Conservation (phyloP, 2,888 invertebrate species). For the Pollenia angustigena region DNA sequence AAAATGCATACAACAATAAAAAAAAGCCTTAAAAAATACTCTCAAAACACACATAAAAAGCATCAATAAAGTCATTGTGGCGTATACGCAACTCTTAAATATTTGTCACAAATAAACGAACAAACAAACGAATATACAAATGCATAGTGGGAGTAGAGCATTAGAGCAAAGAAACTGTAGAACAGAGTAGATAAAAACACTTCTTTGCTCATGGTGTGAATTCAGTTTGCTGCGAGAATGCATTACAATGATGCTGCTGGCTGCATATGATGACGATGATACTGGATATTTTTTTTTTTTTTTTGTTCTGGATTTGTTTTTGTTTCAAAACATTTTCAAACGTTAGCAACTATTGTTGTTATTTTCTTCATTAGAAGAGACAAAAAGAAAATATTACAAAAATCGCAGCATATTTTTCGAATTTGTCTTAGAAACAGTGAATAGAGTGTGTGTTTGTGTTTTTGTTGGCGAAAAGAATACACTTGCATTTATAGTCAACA, state of each 20-base stretch:
- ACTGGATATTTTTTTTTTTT: background rate
- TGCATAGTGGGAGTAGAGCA: background rate
- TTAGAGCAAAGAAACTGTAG: background rate
- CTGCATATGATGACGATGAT: background rate
- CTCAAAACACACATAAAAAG: background rate
- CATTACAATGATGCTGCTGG: conserved; percentile 33
- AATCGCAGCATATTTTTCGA: conserved; percentile 39
- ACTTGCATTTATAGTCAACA: background rate
- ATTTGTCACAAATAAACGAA: conserved; percentile 10
- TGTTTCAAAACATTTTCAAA: background rate
- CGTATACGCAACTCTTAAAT: conserved; percentile 59
- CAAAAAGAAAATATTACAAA: background rate
- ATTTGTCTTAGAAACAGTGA: conserved; percentile 6
- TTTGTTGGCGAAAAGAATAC: conserved; percentile 1
- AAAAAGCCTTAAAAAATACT: conserved; percentile 5
- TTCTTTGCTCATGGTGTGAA: conserved; percentile 21
- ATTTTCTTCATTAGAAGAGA: background rate
- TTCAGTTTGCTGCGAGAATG: conserved; percentile 30
- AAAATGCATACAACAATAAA: background rate
- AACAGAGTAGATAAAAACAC: background rate
- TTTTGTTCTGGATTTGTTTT: background rate
- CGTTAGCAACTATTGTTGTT: background rate
- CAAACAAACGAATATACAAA: background rate
- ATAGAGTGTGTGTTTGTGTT: background rate
- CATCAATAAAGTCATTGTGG: conserved; percentile 52